These are phyloP conservation scores for Diplolepis rosae DNA, from an alignment of 2,888 invertebrate genomes.

Conservation along the genomic window DNA sequence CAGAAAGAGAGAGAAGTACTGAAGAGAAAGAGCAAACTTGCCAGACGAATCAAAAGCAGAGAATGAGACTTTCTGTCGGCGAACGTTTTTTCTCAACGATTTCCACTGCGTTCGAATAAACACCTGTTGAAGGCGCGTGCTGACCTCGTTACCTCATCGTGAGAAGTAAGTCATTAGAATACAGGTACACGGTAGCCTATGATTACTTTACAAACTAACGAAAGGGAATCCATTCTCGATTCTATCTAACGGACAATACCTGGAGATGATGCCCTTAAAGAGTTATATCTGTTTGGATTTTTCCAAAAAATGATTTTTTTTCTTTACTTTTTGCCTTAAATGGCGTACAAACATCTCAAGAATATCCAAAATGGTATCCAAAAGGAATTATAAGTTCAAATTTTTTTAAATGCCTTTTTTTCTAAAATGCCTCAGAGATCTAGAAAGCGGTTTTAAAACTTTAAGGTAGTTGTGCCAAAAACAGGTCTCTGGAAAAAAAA, in stretches of 20 bases:
- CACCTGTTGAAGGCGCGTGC: conserved; percentile 48
- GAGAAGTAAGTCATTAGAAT: conserved; percentile 57
- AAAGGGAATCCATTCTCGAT: conserved; percentile 53
- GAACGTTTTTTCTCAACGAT: conserved; percentile 44
- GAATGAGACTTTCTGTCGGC: conserved; percentile 41
- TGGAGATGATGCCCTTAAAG: conserved; percentile 9
- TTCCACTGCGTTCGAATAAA: conserved; percentile 45
- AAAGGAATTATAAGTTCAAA: too few species aligned
- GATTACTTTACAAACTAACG: conserved; percentile 46
- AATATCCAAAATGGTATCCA: too few species aligned
- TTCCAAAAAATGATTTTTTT: too few species aligned
- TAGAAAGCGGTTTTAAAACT: too few species aligned
- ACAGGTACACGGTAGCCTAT: conserved; percentile 43
- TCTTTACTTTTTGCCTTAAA: neutral
- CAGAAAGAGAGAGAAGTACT: neutral
- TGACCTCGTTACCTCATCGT: conserved; percentile 53
- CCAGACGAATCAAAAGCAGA: conserved; percentile 24
- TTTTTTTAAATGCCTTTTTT: too few species aligned
- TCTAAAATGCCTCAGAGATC: too few species aligned
- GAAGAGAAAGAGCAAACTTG: conserved; percentile 31
- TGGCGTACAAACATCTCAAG: too few species aligned
- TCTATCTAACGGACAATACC: conserved; percentile 17
- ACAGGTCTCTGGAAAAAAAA: too few species aligned
- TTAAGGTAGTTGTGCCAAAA: too few species aligned
- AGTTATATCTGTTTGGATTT: too few species aligned